phyloP scores from a whole-genome alignment of 2,113 vertebrate species.

The Cephalopholis sonnerati region DNA sequence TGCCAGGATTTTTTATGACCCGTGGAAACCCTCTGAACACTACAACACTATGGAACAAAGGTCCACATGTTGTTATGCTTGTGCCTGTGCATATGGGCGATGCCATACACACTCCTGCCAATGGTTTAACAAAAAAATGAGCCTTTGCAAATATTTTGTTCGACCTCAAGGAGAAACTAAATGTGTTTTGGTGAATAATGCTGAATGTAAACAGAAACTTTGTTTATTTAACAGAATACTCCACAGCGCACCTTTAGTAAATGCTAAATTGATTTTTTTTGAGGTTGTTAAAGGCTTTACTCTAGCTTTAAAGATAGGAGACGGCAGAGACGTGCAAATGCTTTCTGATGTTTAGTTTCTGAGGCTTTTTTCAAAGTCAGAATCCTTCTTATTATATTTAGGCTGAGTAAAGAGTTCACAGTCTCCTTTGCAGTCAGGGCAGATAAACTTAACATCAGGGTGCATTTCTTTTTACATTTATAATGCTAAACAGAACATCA shows the following conservation, averaged over 20 bases:
- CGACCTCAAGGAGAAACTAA: not conserved
- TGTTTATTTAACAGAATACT: constrained; percentile 12
- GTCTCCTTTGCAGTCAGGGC: not conserved
- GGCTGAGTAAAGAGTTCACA: not conserved
- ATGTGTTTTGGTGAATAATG: too few relatives aligned
- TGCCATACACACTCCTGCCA: not conserved
- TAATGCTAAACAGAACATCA: not conserved
- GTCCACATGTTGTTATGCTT: not conserved
- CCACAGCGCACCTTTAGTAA: constrained; percentile 31
- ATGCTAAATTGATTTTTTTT: not conserved
- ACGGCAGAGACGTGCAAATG: not conserved
- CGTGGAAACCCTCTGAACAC: not conserved
- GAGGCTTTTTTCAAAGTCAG: constrained; percentile 1
- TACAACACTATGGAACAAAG: not conserved
- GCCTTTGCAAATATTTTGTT: not conserved
- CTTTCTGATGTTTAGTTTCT: not conserved
- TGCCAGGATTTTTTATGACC: too few relatives aligned
- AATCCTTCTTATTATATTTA: not conserved
- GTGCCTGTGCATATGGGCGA: not conserved
- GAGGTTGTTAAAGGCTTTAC: not conserved
- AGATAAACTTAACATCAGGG: not conserved
- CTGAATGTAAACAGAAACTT: not conserved
- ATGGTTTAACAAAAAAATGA: not conserved
- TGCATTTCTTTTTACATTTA: not conserved
- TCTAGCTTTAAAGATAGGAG: not conserved